These are phyloP conservation scores for Argyresthia goedartella DNA, from an alignment of 2,888 invertebrate species.

Conservation along the genomic window DNA sequence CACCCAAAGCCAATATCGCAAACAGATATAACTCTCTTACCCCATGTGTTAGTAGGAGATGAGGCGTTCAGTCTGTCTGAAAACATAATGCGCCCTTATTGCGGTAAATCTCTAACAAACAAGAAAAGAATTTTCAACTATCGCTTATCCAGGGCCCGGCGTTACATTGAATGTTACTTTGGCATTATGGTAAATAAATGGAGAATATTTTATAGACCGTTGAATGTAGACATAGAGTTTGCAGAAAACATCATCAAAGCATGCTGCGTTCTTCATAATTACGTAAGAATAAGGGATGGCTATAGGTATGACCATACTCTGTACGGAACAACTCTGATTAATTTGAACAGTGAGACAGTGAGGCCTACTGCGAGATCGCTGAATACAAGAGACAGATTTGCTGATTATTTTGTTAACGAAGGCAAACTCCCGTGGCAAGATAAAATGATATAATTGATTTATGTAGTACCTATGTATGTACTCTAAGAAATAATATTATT, in stretches of 20 bases:
- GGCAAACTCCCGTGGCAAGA: conserved; percentile 18
- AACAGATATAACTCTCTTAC: conserved; percentile 10
- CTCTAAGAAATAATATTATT: no score
- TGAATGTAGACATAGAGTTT: conserved; percentile 16
- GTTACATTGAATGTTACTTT: conserved; percentile 16
- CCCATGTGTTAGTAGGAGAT: conserved; percentile 20
- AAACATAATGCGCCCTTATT: conserved; percentile 21
- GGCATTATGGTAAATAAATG: conserved; percentile 17
- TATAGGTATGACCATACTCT: conserved; percentile 16
- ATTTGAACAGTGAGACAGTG: conserved; percentile 15
- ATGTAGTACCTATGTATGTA: no score
- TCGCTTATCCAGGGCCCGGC: conserved; percentile 20
- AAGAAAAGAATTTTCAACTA: conserved; percentile 23
- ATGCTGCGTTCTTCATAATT: conserved; percentile 16
- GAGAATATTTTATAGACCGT: conserved; percentile 15
- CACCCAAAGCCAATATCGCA: conserved; percentile 15
- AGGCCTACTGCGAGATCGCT: conserved; percentile 16
- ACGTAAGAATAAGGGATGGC: conserved; percentile 19
- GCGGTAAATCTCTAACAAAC: conserved; percentile 15
- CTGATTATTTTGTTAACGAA: conserved; percentile 18
- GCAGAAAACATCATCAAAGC: conserved; percentile 19
- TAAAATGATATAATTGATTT: conserved; percentile 17
- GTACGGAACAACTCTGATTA: conserved; percentile 13
- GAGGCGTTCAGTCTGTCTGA: conserved; percentile 21
- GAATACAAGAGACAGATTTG: conserved; percentile 19